Conservation (phyloP, 1,140 invertebrate species). For the Marisa cornuarietis region DNA sequence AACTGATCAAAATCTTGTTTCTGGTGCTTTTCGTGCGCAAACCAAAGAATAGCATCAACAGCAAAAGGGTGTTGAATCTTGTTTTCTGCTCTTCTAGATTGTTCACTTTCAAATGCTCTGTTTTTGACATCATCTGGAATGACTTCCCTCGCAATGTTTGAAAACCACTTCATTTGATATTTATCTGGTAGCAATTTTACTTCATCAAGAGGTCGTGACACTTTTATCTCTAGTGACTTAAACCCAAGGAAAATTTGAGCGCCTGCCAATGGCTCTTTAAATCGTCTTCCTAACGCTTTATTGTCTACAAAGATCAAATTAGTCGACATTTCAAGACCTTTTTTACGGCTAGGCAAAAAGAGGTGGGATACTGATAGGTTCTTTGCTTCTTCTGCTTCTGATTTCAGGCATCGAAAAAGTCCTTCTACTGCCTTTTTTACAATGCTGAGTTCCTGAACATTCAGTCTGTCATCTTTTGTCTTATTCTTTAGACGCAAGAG, state of each 20-base stretch:
- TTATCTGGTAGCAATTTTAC: slow-evolving; percentile 29
- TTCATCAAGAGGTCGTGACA: slow-evolving; percentile 3
- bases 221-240: slow-evolving; percentile 25
- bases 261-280: slow-evolving; percentile 1
- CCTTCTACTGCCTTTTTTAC: slow-evolving; percentile 41
- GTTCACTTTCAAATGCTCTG: not conserved
- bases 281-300: not conserved
- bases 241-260: slow-evolving; percentile 31
- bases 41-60: slow-evolving; percentile 25
- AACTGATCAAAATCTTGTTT: not conserved
- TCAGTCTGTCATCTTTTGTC: slow-evolving; percentile 30
- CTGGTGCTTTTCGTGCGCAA: slow-evolving; percentile 20
- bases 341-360: slow-evolving; percentile 36
- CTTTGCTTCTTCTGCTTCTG: not conserved
- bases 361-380: slow-evolving; percentile 21
- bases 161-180: slow-evolving; percentile 35
- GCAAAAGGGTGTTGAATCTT: slow-evolving; percentile 22
- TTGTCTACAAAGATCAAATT: slow-evolving; percentile 34
- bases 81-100: not conserved
- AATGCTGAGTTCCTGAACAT: slow-evolving; percentile 38
- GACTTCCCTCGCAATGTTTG: slow-evolving; percentile 34
- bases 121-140: slow-evolving; percentile 24
- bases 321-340: slow-evolving; percentile 24
- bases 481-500: slow-evolving; percentile 21
- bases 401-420: slow-evolving; percentile 25